These are phyloP conservation scores for Ellobium chinense DNA, from an alignment of 2,888 invertebrate species.

Conservation along the genomic window DNA sequence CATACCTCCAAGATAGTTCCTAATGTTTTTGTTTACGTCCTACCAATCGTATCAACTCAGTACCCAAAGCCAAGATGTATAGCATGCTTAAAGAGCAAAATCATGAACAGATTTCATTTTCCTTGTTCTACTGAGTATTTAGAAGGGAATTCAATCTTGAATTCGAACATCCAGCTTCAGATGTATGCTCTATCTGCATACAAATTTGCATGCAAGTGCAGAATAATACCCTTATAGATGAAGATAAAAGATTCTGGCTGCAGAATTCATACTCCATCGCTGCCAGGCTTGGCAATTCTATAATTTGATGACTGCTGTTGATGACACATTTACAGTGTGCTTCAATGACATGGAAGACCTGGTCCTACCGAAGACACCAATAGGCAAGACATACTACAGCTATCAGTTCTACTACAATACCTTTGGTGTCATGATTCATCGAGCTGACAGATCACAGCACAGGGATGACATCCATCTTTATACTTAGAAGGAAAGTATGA, in stretches of 20 bases:
- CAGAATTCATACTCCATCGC: conserved; percentile 26
- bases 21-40: too few species aligned
- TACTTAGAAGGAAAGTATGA: background rate
- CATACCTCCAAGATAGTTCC: too few species aligned
- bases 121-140: conserved; percentile 25
- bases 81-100: conserved; percentile 22
- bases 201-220: too few species aligned
- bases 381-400: conserved; percentile 20
- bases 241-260: background rate
- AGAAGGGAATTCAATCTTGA: conserved; percentile 28
- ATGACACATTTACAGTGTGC: conserved; percentile 23
- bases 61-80: too few species aligned
- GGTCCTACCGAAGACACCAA: conserved; percentile 33
- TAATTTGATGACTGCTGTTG: conserved; percentile 28
- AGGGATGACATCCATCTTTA: conserved; percentile 1
- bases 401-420: conserved; percentile 6
- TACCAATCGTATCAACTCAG: too few species aligned
- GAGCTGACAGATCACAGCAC: background rate
- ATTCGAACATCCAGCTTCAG: conserved; percentile 35
- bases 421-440: background rate
- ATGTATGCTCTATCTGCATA: conserved; percentile 35
- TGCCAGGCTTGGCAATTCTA: conserved; percentile 29
- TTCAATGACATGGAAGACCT: conserved; percentile 47
- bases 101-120: background rate
- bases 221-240: too few species aligned